phyloP scores from a whole-genome alignment of 2,888 invertebrate genomes.

The Nasonia oneida region DNA sequence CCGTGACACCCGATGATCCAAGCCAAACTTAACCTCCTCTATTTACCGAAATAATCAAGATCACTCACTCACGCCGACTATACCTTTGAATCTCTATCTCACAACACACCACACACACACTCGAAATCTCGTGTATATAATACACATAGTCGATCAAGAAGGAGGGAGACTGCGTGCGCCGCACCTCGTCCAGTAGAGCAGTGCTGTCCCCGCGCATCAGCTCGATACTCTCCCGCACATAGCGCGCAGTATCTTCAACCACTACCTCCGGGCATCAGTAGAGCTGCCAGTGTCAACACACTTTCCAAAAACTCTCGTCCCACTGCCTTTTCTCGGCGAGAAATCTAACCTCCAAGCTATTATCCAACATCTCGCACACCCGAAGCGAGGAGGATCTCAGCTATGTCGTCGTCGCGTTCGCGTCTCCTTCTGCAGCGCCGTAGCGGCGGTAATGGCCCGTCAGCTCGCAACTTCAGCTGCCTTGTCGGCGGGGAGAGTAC shows the following conservation, averaged over 20 bases:
- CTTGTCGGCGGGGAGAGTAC: neutral
- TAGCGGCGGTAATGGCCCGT: neutral
- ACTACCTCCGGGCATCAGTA: too few relatives aligned
- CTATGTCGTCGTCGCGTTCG: neutral
- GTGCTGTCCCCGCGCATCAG: neutral
- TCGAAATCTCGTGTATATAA: too few relatives aligned
- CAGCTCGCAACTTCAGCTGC: neutral
- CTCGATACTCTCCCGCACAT: neutral
- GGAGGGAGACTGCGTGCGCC: neutral
- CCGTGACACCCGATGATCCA: too few relatives aligned
- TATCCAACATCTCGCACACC: neutral
- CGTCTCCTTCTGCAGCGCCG: constrained; percentile 5
- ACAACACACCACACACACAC: too few relatives aligned
- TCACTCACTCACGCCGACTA: too few relatives aligned
- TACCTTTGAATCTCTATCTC: too few relatives aligned
- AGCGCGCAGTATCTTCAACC: neutral
- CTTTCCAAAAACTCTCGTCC: too few relatives aligned
- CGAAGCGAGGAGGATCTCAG: neutral
- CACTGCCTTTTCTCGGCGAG: neutral
- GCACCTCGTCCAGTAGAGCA: neutral
- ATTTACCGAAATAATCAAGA: neutral
- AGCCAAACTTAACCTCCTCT: neutral
- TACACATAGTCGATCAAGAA: neutral
- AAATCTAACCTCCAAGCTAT: neutral
- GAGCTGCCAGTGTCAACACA: too few relatives aligned